A percentile compares a stretch with the other conserved stretches of the same genome.
phyloP scores from a whole-genome alignment of 2,113 vertebrate genomes.

The Corythaeola cristata region DNA sequence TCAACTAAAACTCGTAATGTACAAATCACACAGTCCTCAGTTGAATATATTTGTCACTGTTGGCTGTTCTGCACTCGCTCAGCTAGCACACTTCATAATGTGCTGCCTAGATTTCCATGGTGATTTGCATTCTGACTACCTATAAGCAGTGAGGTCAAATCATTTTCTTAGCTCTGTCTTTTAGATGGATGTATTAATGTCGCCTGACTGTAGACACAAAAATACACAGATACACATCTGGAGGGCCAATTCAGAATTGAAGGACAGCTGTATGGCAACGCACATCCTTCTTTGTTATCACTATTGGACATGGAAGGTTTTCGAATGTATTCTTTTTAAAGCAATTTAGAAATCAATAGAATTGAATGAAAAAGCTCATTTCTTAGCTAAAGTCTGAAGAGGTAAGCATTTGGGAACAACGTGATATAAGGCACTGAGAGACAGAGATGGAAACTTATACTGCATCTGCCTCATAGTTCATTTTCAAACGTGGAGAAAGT shows the following conservation, averaged over 20 bases:
- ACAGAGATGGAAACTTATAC: neutral
- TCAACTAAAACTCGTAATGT: neutral
- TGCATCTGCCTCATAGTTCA: neutral
- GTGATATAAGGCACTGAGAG: neutral
- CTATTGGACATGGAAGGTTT: neutral
- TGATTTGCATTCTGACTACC: neutral
- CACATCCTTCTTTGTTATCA: neutral
- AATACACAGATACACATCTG: neutral
- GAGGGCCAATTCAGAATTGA: neutral
- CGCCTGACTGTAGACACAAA: neutral
- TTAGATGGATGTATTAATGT: neutral
- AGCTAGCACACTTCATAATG: neutral
- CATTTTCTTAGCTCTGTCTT: neutral
- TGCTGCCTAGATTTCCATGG: neutral
- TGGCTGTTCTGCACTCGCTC: slow-evolving; percentile 12
- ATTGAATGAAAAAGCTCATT: neutral
- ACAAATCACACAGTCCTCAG: slow-evolving; percentile 5
- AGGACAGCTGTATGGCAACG: neutral
- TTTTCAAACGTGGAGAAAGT: neutral
- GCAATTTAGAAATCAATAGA: neutral
- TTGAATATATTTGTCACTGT: slow-evolving; percentile 5
- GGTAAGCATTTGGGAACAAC: neutral
- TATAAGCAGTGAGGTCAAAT: neutral
- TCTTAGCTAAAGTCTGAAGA: neutral
- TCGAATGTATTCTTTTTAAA: neutral